Conservation (phyloP, 2,113 vertebrate genomes). For the Corythaeola cristata region DNA sequence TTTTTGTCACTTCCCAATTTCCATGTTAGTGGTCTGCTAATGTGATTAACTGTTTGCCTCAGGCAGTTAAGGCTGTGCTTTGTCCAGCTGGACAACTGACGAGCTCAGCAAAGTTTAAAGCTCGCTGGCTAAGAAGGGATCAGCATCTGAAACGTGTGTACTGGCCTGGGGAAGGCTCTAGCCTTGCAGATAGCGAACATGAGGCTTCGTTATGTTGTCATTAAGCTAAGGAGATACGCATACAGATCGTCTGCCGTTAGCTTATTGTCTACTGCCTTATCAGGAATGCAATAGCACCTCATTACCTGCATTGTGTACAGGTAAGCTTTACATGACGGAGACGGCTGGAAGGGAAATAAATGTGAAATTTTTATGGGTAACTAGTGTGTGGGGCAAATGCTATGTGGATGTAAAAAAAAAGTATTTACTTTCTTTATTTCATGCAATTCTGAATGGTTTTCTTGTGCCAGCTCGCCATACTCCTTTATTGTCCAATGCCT, state of each 20-base stretch:
- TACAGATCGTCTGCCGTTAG: not conserved
- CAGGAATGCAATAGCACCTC: not conserved
- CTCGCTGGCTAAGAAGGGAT: constrained; percentile 68
- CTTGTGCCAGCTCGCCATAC: not conserved
- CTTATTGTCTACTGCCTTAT: not conserved
- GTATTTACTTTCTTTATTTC: not conserved
- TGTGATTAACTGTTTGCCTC: constrained; percentile 72
- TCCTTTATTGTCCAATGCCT: not conserved
- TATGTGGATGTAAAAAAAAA: not conserved
- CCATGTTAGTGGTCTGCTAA: constrained; percentile 48
- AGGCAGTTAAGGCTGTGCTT: constrained; percentile 69
- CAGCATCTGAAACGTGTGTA: constrained; percentile 44
- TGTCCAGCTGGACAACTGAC: constrained; percentile 76
- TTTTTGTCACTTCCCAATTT: constrained; percentile 49
- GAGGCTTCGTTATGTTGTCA: not conserved
- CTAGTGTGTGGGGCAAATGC: not conserved
- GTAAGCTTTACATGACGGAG: not conserved
- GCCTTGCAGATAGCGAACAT: not conserved
- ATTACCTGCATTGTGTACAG: not conserved
- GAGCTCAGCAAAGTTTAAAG: constrained; percentile 67
- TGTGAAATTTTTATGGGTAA: not conserved
- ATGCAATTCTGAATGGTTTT: not conserved
- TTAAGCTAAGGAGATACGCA: not conserved
- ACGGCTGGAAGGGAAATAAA: not conserved
- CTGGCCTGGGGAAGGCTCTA: constrained; percentile 1